phyloP scores from a whole-genome alignment of 2,113 vertebrate genomes.

The Burhinus oedicnemus region DNA sequence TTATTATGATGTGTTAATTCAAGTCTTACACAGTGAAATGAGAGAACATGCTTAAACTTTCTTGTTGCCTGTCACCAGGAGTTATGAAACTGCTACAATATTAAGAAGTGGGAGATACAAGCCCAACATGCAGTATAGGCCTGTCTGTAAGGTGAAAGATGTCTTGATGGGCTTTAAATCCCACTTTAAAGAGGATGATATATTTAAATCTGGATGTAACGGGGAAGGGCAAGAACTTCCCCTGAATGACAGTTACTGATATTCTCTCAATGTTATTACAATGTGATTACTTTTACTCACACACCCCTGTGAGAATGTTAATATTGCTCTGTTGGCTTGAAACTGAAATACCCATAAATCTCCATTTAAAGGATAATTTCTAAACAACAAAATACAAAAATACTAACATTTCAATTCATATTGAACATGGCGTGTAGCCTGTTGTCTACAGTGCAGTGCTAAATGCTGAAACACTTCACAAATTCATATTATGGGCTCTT shows the following conservation, averaged over 20 bases:
- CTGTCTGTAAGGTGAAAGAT: background rate
- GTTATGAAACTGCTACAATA: background rate
- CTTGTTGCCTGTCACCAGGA: background rate
- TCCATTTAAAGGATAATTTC: conserved; percentile 56
- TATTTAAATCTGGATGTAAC: conserved; percentile 21
- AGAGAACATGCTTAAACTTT: background rate
- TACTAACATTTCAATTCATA: conserved; percentile 35
- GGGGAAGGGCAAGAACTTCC: background rate
- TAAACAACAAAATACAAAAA: conserved; percentile 44
- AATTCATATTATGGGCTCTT: background rate
- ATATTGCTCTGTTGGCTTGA: conserved; percentile 29
- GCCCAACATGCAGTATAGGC: background rate
- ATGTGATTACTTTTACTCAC: conserved; percentile 46
- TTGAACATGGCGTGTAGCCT: background rate
- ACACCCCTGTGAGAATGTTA: conserved; percentile 25
- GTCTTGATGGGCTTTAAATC: conserved; percentile 17
- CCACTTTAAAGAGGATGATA: conserved; percentile 8
- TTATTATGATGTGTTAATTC: background rate
- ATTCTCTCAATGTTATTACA: conserved; percentile 13
- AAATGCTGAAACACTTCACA: conserved; percentile 3
- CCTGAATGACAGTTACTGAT: conserved; percentile 19
- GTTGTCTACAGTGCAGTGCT: conserved; percentile 3
- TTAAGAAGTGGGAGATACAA: background rate
- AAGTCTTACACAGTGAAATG: background rate
- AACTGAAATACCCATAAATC: conserved; percentile 52